Conservation (phyloP, 2,113 vertebrate genomes). For the Pachycephala philippinensis region DNA sequence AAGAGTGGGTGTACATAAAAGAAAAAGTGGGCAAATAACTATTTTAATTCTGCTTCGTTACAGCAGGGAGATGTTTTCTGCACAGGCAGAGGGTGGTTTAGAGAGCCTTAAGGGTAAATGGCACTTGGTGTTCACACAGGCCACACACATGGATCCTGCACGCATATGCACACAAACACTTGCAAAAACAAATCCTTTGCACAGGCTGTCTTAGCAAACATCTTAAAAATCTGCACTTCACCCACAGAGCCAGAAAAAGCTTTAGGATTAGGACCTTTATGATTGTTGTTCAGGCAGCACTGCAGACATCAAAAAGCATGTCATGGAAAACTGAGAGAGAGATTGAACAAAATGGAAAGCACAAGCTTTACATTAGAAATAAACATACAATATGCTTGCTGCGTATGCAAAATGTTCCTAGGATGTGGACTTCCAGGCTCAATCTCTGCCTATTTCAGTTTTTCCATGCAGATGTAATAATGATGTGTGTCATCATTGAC, state of each 20-base stretch:
- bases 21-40: not conserved
- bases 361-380: not conserved
- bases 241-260: not conserved
- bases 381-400: not conserved
- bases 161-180: not conserved
- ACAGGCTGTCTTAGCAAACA: slow-evolving; percentile 47
- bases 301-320: not conserved
- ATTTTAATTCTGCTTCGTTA: not conserved
- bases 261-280: not conserved
- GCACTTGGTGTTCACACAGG: slow-evolving; percentile 32
- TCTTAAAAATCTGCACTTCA: slow-evolving; percentile 19
- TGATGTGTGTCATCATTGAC: not conserved
- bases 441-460: not conserved
- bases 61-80: not conserved
- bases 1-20: not conserved
- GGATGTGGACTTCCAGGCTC: not conserved
- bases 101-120: slow-evolving; percentile 55
- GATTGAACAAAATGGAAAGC: not conserved
- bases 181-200: slow-evolving; percentile 56
- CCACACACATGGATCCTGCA: slow-evolving; percentile 58
- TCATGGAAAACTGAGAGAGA: not conserved
- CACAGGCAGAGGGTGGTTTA: slow-evolving; percentile 28
- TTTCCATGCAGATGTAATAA: not conserved
- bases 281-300: not conserved
- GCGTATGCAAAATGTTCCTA: not conserved